These are phyloP conservation scores for Riparia riparia DNA, from an alignment of 2,113 vertebrate species.

Conservation along the genomic window DNA sequence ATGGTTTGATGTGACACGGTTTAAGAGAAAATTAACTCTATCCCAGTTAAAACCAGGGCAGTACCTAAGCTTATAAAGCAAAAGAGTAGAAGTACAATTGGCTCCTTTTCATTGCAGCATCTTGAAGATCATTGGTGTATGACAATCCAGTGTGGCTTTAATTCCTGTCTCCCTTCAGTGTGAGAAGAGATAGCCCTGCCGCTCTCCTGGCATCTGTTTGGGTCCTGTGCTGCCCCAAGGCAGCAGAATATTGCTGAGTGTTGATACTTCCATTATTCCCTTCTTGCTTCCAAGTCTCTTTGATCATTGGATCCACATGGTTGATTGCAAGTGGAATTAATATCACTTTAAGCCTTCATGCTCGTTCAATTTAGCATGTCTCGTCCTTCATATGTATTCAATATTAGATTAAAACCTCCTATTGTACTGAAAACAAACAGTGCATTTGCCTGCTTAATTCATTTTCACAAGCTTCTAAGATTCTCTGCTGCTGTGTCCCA, in stretches of 20 bases:
- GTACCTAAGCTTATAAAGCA: neutral
- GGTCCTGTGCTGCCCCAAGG: conserved; percentile 7
- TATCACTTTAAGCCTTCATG: conserved; percentile 48
- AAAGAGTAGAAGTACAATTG: neutral
- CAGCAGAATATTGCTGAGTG: neutral
- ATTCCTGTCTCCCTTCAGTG: neutral
- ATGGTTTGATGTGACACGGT: neutral
- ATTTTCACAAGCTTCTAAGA: conserved; percentile 36
- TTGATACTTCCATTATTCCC: conserved; percentile 59
- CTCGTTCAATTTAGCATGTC: conserved; percentile 37
- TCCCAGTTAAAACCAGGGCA: neutral
- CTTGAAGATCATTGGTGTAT: neutral
- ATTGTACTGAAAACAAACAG: conserved; percentile 48
- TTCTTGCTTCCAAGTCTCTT: conserved; percentile 48
- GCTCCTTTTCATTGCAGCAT: neutral
- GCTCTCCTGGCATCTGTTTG: conserved; percentile 12
- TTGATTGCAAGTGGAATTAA: conserved; percentile 65
- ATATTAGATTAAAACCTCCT: conserved; percentile 54
- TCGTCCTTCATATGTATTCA: conserved; percentile 55
- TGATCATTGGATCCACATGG: conserved; percentile 63
- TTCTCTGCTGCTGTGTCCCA: neutral
- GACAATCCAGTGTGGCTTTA: neutral
- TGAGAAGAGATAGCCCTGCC: neutral
- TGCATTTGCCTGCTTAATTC: conserved; percentile 51
- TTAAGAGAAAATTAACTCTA: neutral